Conservation (phyloP, 2,888 invertebrate species). For the Stenichneumon culpator region DNA sequence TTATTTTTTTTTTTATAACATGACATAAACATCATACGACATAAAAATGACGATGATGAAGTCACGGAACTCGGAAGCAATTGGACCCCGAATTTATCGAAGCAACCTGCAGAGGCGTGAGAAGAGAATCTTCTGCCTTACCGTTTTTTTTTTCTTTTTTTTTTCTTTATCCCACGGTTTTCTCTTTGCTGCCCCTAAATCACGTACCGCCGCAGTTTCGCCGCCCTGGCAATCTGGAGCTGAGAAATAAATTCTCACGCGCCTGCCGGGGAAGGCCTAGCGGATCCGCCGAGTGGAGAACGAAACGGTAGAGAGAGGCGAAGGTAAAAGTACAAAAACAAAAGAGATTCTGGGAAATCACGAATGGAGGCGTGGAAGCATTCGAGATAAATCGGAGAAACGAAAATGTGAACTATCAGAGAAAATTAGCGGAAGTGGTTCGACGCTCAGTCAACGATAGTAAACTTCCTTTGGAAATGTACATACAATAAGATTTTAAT, state of each 20-base stretch:
- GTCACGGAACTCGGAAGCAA: background rate
- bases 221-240: conserved; percentile 70
- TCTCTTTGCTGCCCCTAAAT: conserved; percentile 61
- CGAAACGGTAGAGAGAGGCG: background rate
- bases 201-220: conserved; percentile 50
- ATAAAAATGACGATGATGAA: background rate
- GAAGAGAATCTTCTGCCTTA: conserved; percentile 19
- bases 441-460: background rate
- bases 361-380: background rate
- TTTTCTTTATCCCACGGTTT: too few species aligned
- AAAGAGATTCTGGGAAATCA: background rate
- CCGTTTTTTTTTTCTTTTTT: conserved; percentile 36
- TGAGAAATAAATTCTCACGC: conserved; percentile 70
- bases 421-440: background rate
- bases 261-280: conserved; percentile 38
- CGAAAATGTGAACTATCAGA: background rate
- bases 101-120: background rate
- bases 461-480: background rate
- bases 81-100: background rate
- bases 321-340: background rate
- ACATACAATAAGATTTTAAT: background rate
- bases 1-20: too few species aligned
- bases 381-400: conserved; percentile 1
- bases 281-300: background rate
- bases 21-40: too few species aligned